Percentiles rank a stretch among this genome's conserved stretches.
Conservation (phyloP, 1,140 invertebrate species). For the Pseudomyrmex dendroicus region DNA sequence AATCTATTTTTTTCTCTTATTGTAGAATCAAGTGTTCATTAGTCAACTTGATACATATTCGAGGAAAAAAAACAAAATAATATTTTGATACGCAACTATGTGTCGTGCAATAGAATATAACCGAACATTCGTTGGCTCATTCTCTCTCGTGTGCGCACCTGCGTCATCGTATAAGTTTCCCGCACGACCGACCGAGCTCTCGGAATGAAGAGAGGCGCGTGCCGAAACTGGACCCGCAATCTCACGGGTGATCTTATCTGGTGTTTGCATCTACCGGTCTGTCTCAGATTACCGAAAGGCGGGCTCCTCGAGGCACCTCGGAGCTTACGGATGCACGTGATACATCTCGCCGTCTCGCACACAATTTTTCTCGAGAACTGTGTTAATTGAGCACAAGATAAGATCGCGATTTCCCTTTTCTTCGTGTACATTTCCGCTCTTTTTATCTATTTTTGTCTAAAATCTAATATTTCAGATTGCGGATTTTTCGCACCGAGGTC, state of each 20-base stretch:
- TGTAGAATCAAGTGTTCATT: too few relatives aligned
- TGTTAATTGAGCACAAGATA: slow-evolving; percentile 50
- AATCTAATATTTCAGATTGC: too few relatives aligned
- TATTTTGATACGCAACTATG: background rate
- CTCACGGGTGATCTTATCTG: slow-evolving; percentile 76
- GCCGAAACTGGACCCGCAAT: slow-evolving; percentile 79
- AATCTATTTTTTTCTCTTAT: too few relatives aligned
- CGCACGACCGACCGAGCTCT: background rate
- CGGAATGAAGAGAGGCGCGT: slow-evolving; percentile 77
- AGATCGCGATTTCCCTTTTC: slow-evolving; percentile 32
- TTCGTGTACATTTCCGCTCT: slow-evolving; percentile 3
- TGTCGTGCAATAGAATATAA: too few relatives aligned
- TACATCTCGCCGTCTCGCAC: slow-evolving; percentile 51
- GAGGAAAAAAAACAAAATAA: background rate
- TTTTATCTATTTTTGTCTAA: slow-evolving; percentile 1
- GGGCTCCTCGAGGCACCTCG: slow-evolving; percentile 28
- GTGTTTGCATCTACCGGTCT: slow-evolving; percentile 78
- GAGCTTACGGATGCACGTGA: slow-evolving; percentile 31
- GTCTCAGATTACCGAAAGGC: slow-evolving; percentile 78
- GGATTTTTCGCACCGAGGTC: too few relatives aligned
- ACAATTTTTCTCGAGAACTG: slow-evolving; percentile 48
- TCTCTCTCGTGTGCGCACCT: background rate
- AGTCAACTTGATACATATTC: too few relatives aligned
- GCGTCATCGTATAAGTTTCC: slow-evolving; percentile 4
- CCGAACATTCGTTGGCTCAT: too few relatives aligned